Percentiles rank a stretch among this genome's conserved stretches.
Conservation (phyloP, 2,888 invertebrate genomes). For the Brachypterus glaber region DNA sequence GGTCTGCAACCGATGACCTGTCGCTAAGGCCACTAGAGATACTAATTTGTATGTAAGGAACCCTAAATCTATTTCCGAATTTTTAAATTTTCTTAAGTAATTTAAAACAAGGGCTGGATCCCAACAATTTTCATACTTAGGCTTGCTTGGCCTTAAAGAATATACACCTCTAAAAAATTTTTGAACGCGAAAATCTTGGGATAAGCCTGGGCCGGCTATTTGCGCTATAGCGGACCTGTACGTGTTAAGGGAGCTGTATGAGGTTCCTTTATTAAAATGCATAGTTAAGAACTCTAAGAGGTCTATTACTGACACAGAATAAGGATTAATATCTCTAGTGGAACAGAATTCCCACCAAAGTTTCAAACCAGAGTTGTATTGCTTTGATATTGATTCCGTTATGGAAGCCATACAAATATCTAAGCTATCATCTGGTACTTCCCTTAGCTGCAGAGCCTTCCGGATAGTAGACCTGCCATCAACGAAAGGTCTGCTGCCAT, state of each 20-base stretch:
- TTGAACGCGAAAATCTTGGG: not conserved
- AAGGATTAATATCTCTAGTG: not conserved
- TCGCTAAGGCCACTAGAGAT: not conserved
- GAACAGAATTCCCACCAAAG: not conserved
- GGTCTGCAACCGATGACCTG: constrained; percentile 1
- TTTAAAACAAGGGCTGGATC: not conserved
- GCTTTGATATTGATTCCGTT: no score
- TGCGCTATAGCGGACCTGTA: not conserved
- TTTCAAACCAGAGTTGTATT: constrained; percentile 1
- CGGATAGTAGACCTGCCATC: no score
- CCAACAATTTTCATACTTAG: constrained; percentile 1
- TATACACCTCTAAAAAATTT: not conserved
- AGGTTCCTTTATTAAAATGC: not conserved
- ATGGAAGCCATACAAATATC: no score
- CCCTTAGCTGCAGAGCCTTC: no score
- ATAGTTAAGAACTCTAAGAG: not conserved
- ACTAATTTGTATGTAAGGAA: not conserved
- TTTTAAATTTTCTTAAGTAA: no score
- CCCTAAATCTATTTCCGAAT: no score
- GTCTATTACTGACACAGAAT: not conserved
- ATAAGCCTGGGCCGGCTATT: not conserved
- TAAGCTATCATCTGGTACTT: no score
- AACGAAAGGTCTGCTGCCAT: no score
- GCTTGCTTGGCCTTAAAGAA: not conserved
- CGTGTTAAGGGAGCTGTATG: not conserved